Evolutionary conservation across 2,888 invertebrate genomes (phyloP).

Genomic region (Microctonus brassicae): DNA sequence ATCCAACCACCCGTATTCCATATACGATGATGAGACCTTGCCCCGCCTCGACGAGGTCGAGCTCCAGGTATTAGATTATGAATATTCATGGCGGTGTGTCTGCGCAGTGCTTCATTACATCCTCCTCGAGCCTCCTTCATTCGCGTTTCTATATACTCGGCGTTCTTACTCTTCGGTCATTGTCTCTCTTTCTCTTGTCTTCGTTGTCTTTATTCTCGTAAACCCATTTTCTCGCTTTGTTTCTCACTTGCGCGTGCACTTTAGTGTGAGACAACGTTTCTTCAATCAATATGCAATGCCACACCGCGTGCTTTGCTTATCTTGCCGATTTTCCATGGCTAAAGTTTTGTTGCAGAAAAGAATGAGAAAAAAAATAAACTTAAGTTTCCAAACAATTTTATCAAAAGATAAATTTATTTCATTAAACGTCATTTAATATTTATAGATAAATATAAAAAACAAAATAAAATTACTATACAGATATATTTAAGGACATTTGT

Average conservation of each 20-base stretch:
- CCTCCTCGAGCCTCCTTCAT: constrained; percentile 51
- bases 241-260: background rate
- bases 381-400: background rate
- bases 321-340: constrained; percentile 50
- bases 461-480: too few species aligned
- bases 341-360: constrained; percentile 26
- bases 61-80: constrained; percentile 70
- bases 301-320: constrained; percentile 66
- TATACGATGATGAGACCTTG: constrained; percentile 63
- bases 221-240: background rate
- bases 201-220: constrained; percentile 29
- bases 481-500: too few species aligned
- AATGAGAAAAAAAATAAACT: constrained; percentile 7
- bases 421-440: too few species aligned
- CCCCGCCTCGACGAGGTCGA: constrained; percentile 64
- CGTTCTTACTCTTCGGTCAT: constrained; percentile 6
- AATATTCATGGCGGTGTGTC: constrained; percentile 70
- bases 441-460: too few species aligned
- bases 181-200: background rate
- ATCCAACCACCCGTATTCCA: constrained; percentile 16
- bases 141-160: constrained; percentile 33
- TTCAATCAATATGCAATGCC: constrained; percentile 69
- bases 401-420: too few species aligned
- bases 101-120: constrained; percentile 70
- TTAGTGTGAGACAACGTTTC: constrained; percentile 45